phyloP scores from a whole-genome alignment of 2,888 invertebrate species.

The Diabrotica balteata region DNA sequence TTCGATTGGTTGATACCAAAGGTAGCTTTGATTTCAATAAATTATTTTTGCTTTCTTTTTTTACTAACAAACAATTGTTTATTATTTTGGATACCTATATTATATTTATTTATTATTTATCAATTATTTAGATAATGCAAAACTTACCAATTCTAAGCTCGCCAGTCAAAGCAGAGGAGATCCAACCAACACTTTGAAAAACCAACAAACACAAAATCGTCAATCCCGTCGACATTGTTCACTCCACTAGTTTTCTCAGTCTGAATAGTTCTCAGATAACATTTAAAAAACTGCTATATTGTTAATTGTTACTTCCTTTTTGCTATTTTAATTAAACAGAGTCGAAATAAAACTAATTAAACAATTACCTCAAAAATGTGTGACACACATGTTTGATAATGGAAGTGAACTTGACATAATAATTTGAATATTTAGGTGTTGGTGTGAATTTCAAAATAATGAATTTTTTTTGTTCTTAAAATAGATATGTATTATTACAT shows the following conservation, averaged over 20 bases:
- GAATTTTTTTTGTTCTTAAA: no score
- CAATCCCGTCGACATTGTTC: conserved; percentile 1
- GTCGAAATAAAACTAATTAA: conserved; percentile 2
- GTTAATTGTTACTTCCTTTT: conserved; percentile 10
- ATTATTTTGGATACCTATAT: no score
- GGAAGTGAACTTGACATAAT: conserved; percentile 9
- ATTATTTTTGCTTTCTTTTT: no score
- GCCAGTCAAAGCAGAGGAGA: neutral
- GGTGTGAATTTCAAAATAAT: no score
- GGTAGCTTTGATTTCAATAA: no score
- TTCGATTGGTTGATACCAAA: no score
- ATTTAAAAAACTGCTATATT: neutral
- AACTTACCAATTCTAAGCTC: conserved; percentile 5
- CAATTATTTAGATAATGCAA: neutral
- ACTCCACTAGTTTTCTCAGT: neutral
- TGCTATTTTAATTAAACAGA: neutral
- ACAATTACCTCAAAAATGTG: neutral
- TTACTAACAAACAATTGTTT: no score
- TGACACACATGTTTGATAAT: neutral
- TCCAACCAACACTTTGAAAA: neutral
- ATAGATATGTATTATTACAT: no score
- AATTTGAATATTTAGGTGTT: neutral
- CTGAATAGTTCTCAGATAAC: neutral
- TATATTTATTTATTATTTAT: no score
- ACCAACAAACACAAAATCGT: neutral